Evolutionary conservation across 2,888 invertebrate genomes (phyloP).

Genomic region (Nemotelus pantherinus): DNA sequence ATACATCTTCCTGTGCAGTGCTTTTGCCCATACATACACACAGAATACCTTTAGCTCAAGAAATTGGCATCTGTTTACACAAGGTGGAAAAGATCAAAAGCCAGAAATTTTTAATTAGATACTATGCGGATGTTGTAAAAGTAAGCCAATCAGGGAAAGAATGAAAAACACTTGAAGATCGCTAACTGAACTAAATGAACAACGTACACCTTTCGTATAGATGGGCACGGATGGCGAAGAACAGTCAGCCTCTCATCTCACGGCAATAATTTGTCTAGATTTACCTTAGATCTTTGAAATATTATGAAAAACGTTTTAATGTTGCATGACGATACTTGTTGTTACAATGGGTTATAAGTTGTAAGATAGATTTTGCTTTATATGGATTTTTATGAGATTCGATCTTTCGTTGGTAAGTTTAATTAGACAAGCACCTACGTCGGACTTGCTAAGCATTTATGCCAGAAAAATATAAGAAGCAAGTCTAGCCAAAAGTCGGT

Average conservation of each 20-base stretch:
- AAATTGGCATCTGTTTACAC: conserved; percentile 48
- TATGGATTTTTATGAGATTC: conserved; percentile 8
- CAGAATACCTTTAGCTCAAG: conserved; percentile 11
- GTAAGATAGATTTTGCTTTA: too few relatives aligned
- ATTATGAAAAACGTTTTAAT: conserved; percentile 24
- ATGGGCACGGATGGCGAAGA: too few relatives aligned
- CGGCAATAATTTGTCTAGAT: conserved; percentile 30
- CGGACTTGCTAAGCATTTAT: background rate
- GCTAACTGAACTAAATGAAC: too few relatives aligned
- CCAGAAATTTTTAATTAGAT: conserved; percentile 46
- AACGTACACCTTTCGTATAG: too few relatives aligned
- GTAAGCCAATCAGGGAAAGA: conserved; percentile 16
- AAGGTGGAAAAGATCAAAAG: conserved; percentile 49
- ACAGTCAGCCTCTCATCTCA: background rate
- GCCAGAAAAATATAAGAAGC: background rate
- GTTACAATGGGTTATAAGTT: too few relatives aligned
- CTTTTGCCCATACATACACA: background rate
- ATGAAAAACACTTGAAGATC: background rate
- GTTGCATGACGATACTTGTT: background rate
- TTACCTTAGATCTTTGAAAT: conserved; percentile 32
- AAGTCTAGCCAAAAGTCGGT: too few relatives aligned
- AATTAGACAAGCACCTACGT: conserved; percentile 11
- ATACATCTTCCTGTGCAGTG: background rate
- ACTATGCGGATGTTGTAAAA: conserved; percentile 29
- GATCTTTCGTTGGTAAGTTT: conserved; percentile 1